phyloP scores from a whole-genome alignment of 1,140 invertebrate genomes.

The Leptopilina clavipes region DNA sequence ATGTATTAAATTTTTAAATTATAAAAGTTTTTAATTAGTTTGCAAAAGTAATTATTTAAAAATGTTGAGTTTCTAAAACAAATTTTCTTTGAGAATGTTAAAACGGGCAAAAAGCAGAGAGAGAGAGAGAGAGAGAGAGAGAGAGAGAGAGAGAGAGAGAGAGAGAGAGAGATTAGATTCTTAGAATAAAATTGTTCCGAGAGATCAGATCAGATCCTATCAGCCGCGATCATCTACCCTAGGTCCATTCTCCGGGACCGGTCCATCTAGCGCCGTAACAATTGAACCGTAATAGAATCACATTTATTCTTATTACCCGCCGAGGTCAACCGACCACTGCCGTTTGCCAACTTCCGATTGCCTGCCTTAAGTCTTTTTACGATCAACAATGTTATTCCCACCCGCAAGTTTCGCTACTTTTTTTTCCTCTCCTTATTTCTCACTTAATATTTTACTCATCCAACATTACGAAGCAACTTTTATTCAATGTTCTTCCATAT shows the following conservation, averaged over 20 bases:
- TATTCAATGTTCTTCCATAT: neutral
- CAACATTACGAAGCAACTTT: neutral
- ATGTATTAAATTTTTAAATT: too few relatives aligned
- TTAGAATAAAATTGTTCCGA: constrained; percentile 34
- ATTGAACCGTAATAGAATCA: constrained; percentile 76
- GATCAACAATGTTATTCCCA: constrained; percentile 50
- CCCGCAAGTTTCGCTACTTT: constrained; percentile 44
- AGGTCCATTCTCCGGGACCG: constrained; percentile 59
- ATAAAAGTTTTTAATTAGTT: too few relatives aligned
- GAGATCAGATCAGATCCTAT: constrained; percentile 59
- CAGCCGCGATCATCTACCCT: constrained; percentile 65
- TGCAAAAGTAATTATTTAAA: too few relatives aligned
- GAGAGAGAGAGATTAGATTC: neutral
- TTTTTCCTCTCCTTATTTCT: constrained; percentile 46
- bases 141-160: too few relatives aligned
- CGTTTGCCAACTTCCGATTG: constrained; percentile 49
- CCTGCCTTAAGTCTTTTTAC: constrained; percentile 52
- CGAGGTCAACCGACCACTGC: constrained; percentile 69
- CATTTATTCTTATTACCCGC: constrained; percentile 75
- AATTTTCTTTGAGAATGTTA: too few relatives aligned
- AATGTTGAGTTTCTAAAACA: too few relatives aligned
- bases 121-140: too few relatives aligned
- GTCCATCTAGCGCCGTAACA: constrained; percentile 72
- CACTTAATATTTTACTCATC: constrained; percentile 32
- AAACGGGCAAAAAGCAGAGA: too few relatives aligned